Base-by-base conservation (phyloP, 2,113 vertebrate genomes). In the Chaetura pelagica region DNA sequence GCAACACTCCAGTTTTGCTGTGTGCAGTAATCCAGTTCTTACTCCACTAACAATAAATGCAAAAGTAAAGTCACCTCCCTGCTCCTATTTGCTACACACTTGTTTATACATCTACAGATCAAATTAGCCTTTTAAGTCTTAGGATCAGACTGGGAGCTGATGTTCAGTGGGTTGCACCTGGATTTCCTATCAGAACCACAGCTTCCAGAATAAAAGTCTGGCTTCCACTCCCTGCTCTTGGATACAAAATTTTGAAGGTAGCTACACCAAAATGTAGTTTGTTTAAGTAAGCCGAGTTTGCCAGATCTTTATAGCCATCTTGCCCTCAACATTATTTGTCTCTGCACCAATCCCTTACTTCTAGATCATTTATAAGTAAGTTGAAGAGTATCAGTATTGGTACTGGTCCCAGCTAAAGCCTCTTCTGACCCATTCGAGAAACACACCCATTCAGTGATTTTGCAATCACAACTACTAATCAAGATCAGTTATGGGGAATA, bases 161-260 rank as follows among this genome's bases (percentile, higher is more conserved):
- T 64, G 34, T 64, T 71, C 35, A 61, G 40, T 46, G 42, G 29
- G 69, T 55, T 91, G 62, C 49, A 35, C 26, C 62, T 91, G 44
- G n/a, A 89, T 84, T 87, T 91, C 73, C 34, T 73, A 81, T 82
- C 77, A 82, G 52, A 94, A 42, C 26, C 49, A 81, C 77, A 92
- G 66, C 34, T 94, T 92, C 77, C 64, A 81, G 66, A 94, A 38
- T 38, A 38, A 38, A 81, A 93, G 49, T 54, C 49, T 91, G 38
- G 42, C 44, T 89, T 89, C 42, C 22, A 74, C 74, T 75, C 26
- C 18, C 80, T 84, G 54, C 19, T 46, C 48, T 59, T 46, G 63
- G 14, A 68, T 64, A 49, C 3, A 5, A 20, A n/a, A 62, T 59
- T 89, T 78, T 58, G 58, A 58, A 87, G 10, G 17, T 48, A 77